Conservation (phyloP, 1,140 invertebrate species). For the Saxidomus purpurata region DNA sequence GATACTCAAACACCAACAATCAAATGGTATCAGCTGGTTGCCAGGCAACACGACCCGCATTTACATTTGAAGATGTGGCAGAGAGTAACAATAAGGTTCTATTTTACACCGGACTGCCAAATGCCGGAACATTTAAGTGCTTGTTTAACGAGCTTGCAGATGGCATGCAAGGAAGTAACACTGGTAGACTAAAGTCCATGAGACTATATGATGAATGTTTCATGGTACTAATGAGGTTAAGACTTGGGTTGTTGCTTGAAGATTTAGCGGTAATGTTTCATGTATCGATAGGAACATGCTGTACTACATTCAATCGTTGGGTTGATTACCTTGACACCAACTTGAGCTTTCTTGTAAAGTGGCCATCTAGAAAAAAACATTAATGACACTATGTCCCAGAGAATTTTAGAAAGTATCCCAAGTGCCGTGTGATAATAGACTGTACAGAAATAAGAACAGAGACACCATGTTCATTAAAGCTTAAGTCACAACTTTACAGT, state of each 20-base stretch:
- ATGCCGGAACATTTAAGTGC: neutral
- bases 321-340: no score
- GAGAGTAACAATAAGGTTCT: no score
- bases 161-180: neutral
- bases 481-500: constrained; percentile 21
- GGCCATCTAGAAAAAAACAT: neutral
- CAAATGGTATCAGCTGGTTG: no score
- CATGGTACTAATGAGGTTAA: constrained; percentile 27
- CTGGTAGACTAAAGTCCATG: neutral
- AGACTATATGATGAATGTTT: constrained; percentile 30
- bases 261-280: constrained; percentile 31
- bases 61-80: no score
- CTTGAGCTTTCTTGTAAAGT: constrained; percentile 8
- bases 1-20: no score
- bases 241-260: constrained; percentile 26
- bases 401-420: neutral
- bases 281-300: constrained; percentile 11
- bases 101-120: no score
- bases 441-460: constrained; percentile 53
- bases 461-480: constrained; percentile 9
- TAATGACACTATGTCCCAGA: neutral
- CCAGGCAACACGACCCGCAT: no score
- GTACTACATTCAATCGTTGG: no score
- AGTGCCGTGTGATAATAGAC: constrained; percentile 26
- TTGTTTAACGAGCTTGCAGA: no score